Evolutionary conservation across 2,888 invertebrate species (phyloP).

Genomic region (Glaucopsyche alexis): DNA sequence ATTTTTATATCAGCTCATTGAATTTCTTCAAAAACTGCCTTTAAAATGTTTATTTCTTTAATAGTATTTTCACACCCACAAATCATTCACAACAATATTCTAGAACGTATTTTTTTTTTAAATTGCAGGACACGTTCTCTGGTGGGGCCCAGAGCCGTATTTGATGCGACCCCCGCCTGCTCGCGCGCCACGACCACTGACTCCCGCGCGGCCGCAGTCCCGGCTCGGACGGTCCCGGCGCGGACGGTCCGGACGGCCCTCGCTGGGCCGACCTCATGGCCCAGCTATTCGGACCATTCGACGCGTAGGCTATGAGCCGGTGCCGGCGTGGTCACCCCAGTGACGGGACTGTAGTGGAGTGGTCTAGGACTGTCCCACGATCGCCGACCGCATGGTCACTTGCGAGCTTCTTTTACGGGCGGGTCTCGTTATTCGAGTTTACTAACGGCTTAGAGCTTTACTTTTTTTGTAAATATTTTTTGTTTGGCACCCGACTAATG

Average conservation of each 20-base stretch:
- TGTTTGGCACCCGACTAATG: slow-evolving; percentile 28
- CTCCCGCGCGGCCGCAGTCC: slow-evolving; percentile 35
- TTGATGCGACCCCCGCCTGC: slow-evolving; percentile 59
- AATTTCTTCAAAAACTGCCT: background rate
- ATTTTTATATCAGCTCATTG: background rate
- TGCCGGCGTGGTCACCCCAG: slow-evolving; percentile 11
- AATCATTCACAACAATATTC: no score
- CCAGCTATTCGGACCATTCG: background rate
- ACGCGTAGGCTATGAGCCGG: no score
- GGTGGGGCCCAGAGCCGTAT: slow-evolving; percentile 66
- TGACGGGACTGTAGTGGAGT: slow-evolving; percentile 22
- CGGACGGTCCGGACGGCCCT: slow-evolving; percentile 12
- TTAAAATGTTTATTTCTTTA: no score
- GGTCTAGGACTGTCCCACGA: slow-evolving; percentile 26
- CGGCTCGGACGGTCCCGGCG: slow-evolving; percentile 34
- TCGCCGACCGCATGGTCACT: slow-evolving; percentile 11
- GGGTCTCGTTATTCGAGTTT: slow-evolving; percentile 22
- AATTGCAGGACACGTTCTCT: slow-evolving; percentile 64
- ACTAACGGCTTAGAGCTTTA: slow-evolving; percentile 29
- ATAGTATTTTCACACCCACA: no score
- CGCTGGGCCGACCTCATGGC: slow-evolving; percentile 19
- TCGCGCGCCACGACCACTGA: slow-evolving; percentile 38
- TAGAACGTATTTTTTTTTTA: background rate
- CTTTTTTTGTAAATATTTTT: slow-evolving; percentile 27
- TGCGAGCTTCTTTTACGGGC: slow-evolving; percentile 28